phyloP scores from a whole-genome alignment of 2,797 vertebrate genomes.

The Hippoglossus hippoglossus region DNA sequence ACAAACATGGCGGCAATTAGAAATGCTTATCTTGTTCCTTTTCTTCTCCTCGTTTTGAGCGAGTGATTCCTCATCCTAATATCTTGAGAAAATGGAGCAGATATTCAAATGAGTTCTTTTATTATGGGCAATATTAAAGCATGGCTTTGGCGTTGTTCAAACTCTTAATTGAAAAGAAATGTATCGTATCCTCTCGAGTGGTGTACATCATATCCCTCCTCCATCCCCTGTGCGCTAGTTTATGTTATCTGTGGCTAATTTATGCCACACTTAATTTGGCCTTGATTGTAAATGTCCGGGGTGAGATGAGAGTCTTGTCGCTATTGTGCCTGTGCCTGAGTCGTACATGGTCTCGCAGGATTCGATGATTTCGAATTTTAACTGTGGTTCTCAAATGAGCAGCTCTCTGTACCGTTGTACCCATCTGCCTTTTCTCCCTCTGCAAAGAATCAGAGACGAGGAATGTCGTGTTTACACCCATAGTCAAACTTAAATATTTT shows the following conservation, averaged over 20 bases:
- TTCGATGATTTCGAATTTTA: slow-evolving; percentile 65
- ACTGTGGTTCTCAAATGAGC: slow-evolving; percentile 61
- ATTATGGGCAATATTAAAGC: slow-evolving; percentile 78
- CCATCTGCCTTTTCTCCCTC: slow-evolving; percentile 53
- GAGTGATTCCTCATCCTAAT: slow-evolving; percentile 77
- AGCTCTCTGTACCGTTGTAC: slow-evolving; percentile 54
- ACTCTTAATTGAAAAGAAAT: slow-evolving; percentile 84
- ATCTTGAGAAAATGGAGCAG: slow-evolving; percentile 73
- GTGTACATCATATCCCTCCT: slow-evolving; percentile 81
- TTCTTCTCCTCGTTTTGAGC: slow-evolving; percentile 65
- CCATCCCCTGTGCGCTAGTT: slow-evolving; percentile 77
- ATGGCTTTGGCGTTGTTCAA: slow-evolving; percentile 75
- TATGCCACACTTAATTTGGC: slow-evolving; percentile 86
- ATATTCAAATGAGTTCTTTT: slow-evolving; percentile 86
- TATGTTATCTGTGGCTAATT: slow-evolving; percentile 85
- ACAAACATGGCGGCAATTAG: slow-evolving; percentile 82
- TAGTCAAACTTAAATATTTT: slow-evolving; percentile 60
- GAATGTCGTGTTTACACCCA: slow-evolving; percentile 53
- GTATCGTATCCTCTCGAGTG: slow-evolving; percentile 82
- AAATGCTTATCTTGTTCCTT: slow-evolving; percentile 74
- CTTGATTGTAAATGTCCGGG: slow-evolving; percentile 84
- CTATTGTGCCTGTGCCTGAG: slow-evolving; percentile 69
- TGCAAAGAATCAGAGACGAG: slow-evolving; percentile 51
- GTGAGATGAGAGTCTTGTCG: slow-evolving; percentile 79
- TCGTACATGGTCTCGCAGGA: slow-evolving; percentile 71